Evolutionary conservation across 2,113 vertebrate species (phyloP), one percentile per base, ranked within the genome.

Genomic region (Andinoacara biseriatus): DNA sequence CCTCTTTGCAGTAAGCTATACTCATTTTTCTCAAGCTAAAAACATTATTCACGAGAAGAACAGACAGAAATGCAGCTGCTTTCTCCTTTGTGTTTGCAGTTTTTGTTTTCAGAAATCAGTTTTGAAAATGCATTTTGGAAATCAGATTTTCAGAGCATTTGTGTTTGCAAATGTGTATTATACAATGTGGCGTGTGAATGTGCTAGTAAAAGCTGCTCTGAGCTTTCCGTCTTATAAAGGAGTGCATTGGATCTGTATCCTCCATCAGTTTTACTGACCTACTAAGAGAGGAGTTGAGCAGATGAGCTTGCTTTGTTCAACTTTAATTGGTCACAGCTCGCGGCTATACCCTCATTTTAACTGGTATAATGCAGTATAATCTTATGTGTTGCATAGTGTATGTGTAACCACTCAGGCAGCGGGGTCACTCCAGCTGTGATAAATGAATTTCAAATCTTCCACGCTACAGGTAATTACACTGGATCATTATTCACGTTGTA

Each of bases 261-360:
- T 92, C 89, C 87, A 90, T 92, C 94, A 93, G 82, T 90, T 93
- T 95, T 90, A 83, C 86, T 94, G 94, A 95, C 94, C 94, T 95
- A 95, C 93, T 93, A 95, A 94, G 88, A 92, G 88, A 91, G 89
- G 89, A 94, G 92, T 93, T 91, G 91, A 93, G 93, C 93, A 94
- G 93, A 95, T 94, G 95, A 94, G 91, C 89, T 92, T 87, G 94
- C 94, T 95, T 95, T 95, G 92, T 95, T 93, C 93, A 91, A 90
- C 89, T 94, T 94, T 94, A 95, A 95, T 94, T 95, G 94, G 92
- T 93, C 93, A 91, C 92, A 94, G 93, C 94, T 94, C 91, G 88
- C 76, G 46, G 93, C 90, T 92, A 85, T 86, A 93, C 85, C 91
- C 91, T 94, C 86, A 89, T 94, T 93, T 93, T 89, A 90, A 91